phyloP scores from a whole-genome alignment of 2,888 invertebrate genomes.

The Steromphala cineraria region DNA sequence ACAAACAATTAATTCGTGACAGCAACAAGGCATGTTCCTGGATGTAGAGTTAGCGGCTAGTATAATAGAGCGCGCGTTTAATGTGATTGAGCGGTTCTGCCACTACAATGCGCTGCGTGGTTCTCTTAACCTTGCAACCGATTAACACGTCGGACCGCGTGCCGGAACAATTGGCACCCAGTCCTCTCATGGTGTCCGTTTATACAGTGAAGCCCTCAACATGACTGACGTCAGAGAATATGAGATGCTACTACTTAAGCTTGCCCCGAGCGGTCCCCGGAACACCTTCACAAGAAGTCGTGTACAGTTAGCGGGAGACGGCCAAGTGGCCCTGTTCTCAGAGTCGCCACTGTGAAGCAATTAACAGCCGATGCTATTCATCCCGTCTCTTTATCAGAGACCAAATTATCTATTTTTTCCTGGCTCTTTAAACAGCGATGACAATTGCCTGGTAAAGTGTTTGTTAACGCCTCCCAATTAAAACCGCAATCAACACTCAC shows the following conservation, averaged over 20 bases:
- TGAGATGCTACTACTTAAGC: background rate
- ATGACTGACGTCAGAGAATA: background rate
- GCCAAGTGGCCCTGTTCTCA: background rate
- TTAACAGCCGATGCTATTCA: background rate
- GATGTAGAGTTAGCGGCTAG: background rate
- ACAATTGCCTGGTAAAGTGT: background rate
- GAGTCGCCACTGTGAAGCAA: background rate
- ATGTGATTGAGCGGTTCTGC: background rate
- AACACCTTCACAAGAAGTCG: background rate
- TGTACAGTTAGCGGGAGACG: background rate
- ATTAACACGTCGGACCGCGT: background rate
- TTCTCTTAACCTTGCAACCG: background rate
- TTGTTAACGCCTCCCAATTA: background rate
- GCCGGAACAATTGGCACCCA: background rate
- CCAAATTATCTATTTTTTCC: conserved; percentile 3
- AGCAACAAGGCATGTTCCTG: background rate
- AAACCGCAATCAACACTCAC: conserved; percentile 4
- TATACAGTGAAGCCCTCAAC: background rate
- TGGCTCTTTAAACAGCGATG: background rate
- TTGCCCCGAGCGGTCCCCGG: background rate
- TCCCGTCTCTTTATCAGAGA: background rate
- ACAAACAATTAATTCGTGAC: background rate
- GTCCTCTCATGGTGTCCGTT: background rate
- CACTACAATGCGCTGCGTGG: background rate
- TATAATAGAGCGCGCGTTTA: background rate